Evolutionary conservation across 2,888 invertebrate genomes (phyloP).

Genomic region (Trachelus tabidus): DNA sequence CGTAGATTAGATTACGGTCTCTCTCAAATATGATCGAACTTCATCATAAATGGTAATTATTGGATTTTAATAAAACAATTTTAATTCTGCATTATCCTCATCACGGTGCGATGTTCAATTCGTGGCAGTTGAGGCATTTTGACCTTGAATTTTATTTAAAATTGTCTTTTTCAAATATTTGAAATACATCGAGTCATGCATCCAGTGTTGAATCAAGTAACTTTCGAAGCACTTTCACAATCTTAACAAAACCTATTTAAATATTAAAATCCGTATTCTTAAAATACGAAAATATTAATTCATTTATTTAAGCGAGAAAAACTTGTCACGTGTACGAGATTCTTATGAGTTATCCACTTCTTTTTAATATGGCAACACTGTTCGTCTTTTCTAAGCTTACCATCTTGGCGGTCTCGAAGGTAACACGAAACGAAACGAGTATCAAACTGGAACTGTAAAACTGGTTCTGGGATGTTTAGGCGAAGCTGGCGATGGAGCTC

Average conservation of each 20-base stretch:
- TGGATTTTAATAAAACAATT: background rate
- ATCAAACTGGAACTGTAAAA: background rate
- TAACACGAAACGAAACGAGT: background rate
- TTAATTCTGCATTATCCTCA: background rate
- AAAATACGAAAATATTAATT: background rate
- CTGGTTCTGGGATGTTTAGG: slow-evolving; percentile 27
- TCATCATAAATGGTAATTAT: background rate
- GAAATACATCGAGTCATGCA: background rate
- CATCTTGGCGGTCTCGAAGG: background rate
- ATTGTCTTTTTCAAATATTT: background rate
- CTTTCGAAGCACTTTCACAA: background rate
- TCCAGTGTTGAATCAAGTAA: background rate
- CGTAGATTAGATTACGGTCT: background rate
- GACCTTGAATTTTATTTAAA: background rate
- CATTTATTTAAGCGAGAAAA: background rate
- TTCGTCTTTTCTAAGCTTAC: background rate
- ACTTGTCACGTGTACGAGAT: background rate
- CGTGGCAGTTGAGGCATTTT: background rate
- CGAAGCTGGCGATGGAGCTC: slow-evolving; percentile 50
- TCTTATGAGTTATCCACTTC: background rate
- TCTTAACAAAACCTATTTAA: background rate
- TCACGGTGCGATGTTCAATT: background rate
- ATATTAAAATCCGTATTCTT: background rate
- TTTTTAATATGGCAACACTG: background rate
- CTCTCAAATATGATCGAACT: background rate